These are phyloP conservation scores for Machimus rusticus DNA, from an alignment of 2,888 invertebrate species.

Conservation along the genomic window DNA sequence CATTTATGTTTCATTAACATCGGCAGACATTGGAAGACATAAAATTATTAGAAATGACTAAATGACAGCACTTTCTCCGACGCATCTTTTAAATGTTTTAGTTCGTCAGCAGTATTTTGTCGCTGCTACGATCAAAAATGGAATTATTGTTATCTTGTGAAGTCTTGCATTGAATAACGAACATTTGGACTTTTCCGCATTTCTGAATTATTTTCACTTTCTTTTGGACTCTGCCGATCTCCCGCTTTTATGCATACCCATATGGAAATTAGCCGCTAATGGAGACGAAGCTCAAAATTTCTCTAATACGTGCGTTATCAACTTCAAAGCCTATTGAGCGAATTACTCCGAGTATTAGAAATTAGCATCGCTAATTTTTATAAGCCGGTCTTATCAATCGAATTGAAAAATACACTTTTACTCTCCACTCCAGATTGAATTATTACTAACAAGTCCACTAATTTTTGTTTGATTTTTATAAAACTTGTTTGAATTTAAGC, in stretches of 20 bases:
- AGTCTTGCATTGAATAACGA: background rate
- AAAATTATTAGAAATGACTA: background rate
- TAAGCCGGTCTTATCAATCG: background rate
- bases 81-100: background rate
- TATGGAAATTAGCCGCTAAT: background rate
- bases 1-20: background rate
- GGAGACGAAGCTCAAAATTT: background rate
- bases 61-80: background rate
- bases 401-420: background rate
- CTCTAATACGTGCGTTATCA: background rate
- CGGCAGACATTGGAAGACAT: background rate
- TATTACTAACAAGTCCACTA: background rate
- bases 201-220: slow-evolving; percentile 18
- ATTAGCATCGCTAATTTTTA: background rate
- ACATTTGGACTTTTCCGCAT: background rate
- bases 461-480: background rate
- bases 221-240: background rate
- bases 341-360: background rate
- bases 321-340: background rate
- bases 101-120: background rate
- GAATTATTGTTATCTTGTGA: slow-evolving; percentile 6
- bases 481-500: background rate
- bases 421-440: background rate
- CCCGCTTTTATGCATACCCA: background rate
- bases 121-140: background rate